Percentiles rank a stretch among this genome's conserved stretches.
phyloP scores from a whole-genome alignment of 2,797 vertebrate genomes.

The Paramormyrops hopkinsi region DNA sequence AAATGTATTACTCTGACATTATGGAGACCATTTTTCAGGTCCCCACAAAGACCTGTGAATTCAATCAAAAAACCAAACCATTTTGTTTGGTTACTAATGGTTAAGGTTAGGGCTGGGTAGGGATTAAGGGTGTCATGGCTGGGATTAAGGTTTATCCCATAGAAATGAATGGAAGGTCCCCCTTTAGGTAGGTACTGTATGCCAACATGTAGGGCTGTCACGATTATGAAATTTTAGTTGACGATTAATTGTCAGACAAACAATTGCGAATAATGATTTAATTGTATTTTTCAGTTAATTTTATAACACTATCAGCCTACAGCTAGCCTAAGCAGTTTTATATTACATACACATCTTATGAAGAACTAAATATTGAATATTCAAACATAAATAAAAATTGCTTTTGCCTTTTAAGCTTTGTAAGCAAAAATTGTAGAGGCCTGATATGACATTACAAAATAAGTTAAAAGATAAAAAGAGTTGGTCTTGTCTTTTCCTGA shows the following conservation, averaged over 20 bases:
- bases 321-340: too few relatives aligned
- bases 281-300: too few relatives aligned
- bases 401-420: too few relatives aligned
- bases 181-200: not conserved
- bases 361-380: too few relatives aligned
- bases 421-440: too few relatives aligned
- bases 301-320: too few relatives aligned
- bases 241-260: not conserved
- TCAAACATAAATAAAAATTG: too few relatives aligned
- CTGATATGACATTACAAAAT: not conserved
- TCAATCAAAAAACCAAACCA: not conserved
- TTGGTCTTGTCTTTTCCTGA: not conserved
- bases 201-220: not conserved
- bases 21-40: not conserved
- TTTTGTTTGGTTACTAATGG: not conserved
- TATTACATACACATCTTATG: too few relatives aligned
- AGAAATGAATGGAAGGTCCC: not conserved
- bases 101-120: not conserved
- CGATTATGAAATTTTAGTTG: not conserved
- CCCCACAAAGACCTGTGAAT: not conserved
- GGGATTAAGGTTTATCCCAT: not conserved
- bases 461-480: not conserved
- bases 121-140: not conserved
- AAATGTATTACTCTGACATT: not conserved
- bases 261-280: not conserved